A percentile compares a stretch with the other conserved stretches of the same genome.
Evolutionary conservation across 2,888 invertebrate genomes (phyloP).

Genomic region (Ferdinandea cuprea): DNA sequence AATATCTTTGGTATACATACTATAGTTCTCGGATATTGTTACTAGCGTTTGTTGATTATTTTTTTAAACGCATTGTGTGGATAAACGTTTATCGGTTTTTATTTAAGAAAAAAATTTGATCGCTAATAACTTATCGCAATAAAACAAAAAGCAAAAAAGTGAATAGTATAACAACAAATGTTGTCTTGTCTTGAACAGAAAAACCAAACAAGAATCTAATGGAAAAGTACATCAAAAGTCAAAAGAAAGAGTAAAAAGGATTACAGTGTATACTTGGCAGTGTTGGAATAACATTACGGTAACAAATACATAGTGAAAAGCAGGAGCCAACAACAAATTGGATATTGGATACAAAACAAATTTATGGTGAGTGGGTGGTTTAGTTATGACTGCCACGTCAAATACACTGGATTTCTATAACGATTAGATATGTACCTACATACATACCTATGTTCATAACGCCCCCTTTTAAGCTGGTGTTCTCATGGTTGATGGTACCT

Average conservation of each 20-base stretch:
- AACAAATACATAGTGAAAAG: conserved; percentile 28
- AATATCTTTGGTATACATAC: conserved; percentile 28
- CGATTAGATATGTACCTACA: conserved; percentile 56
- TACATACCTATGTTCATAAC: conserved; percentile 36
- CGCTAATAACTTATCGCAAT: too few relatives aligned
- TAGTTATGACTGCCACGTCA: conserved; percentile 48
- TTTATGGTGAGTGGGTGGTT: conserved; percentile 70
- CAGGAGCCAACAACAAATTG: conserved; percentile 55
- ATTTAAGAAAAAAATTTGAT: too few relatives aligned
- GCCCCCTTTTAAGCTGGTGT: conserved; percentile 49
- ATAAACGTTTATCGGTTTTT: conserved; percentile 40
- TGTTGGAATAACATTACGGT: conserved; percentile 32
- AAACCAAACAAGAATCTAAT: background rate
- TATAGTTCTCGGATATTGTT: conserved; percentile 38
- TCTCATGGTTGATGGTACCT: too few relatives aligned
- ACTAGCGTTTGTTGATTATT: conserved; percentile 39
- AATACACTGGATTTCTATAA: conserved; percentile 29
- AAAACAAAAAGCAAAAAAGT: background rate
- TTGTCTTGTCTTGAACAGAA: background rate
- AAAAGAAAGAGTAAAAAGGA: conserved; percentile 43
- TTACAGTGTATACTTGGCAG: conserved; percentile 61
- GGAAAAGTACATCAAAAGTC: conserved; percentile 17
- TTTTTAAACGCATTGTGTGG: conserved; percentile 36
- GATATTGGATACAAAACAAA: conserved; percentile 74
- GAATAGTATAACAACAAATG: background rate